Percentiles rank a stretch among this genome's conserved stretches.
Evolutionary conservation across 2,888 invertebrate genomes (phyloP).

Genomic region (Drosophila ezoana): DNA sequence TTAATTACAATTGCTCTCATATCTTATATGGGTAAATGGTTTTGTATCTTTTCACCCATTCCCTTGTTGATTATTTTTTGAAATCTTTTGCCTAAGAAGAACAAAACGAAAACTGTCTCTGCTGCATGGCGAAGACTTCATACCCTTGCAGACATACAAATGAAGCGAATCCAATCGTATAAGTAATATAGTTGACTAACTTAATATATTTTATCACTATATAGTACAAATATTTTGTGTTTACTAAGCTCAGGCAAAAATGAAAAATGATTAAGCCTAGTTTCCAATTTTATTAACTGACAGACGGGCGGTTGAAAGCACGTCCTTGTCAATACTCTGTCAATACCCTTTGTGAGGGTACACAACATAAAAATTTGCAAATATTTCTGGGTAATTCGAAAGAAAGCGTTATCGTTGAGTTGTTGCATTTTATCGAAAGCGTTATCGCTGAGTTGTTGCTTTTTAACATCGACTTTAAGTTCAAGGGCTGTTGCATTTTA

Average conservation of each 20-base stretch:
- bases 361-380: too few species aligned
- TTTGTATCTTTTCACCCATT: not conserved
- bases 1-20: constrained; percentile 14
- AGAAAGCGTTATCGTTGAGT: not conserved
- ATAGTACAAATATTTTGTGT: too few species aligned
- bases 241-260: too few species aligned
- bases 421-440: not conserved
- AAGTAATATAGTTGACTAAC: too few species aligned
- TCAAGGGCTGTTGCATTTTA: not conserved
- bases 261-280: too few species aligned
- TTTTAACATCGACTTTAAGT: not conserved
- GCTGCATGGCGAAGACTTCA: not conserved
- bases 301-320: too few species aligned
- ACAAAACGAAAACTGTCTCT: not conserved
- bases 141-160: not conserved
- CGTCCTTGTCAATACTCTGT: too few species aligned
- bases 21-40: not conserved
- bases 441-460: not conserved
- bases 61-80: not conserved
- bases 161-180: not conserved
- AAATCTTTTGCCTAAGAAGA: not conserved
- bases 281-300: too few species aligned
- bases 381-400: too few species aligned
- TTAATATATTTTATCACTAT: too few species aligned
- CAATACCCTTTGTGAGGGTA: too few species aligned